Conservation (phyloP, 2,113 vertebrate genomes). For the Gracilinanus agilis region DNA sequence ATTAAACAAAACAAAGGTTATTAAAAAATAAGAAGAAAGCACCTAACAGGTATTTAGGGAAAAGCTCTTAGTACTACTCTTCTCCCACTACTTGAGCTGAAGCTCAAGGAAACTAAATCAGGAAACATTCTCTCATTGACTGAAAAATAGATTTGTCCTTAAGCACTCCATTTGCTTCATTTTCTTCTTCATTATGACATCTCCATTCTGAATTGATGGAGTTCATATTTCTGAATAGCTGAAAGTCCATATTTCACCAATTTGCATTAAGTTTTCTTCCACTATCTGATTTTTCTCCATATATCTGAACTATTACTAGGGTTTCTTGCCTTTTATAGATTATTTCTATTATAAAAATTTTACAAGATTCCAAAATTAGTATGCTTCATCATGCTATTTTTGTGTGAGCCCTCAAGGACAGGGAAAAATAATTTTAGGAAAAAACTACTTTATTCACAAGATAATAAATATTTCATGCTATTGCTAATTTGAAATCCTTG, state of each 20-base stretch:
- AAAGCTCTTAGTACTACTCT: neutral
- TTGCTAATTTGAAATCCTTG: constrained; percentile 76
- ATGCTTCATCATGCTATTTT: constrained; percentile 72
- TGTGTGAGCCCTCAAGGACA: constrained; percentile 61
- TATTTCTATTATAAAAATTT: constrained; percentile 75
- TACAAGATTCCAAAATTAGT: constrained; percentile 77
- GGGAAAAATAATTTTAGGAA: constrained; percentile 79
- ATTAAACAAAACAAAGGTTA: constrained; percentile 18
- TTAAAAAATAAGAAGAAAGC: neutral
- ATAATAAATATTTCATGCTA: constrained; percentile 80
- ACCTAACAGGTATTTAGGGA: neutral
- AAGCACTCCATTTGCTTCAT: neutral
- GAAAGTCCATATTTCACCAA: neutral
- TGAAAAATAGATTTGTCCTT: neutral
- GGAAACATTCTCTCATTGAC: neutral
- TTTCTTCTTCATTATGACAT: neutral
- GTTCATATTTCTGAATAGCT: neutral
- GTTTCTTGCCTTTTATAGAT: constrained; percentile 38
- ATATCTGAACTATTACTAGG: neutral
- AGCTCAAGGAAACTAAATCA: constrained; percentile 9
- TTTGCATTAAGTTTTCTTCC: constrained; percentile 5
- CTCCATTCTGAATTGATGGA: neutral
- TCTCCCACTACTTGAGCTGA: constrained; percentile 1
- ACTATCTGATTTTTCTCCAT: constrained; percentile 17
- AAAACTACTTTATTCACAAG: constrained; percentile 78